Evolutionary conservation across 2,797 vertebrate genomes (phyloP).

Genomic region (Mycteria americana): DNA sequence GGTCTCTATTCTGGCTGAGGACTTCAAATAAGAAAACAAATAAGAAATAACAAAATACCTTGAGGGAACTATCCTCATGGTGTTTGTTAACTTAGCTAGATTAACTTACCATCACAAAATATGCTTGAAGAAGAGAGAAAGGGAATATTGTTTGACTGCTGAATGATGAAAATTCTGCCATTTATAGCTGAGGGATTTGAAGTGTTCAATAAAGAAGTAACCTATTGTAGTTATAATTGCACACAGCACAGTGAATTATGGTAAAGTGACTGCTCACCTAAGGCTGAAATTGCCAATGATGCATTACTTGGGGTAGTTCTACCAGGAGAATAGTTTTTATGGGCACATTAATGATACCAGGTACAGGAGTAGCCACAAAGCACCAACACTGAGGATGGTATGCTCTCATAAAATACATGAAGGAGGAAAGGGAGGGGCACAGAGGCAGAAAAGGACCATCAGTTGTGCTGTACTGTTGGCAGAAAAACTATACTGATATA

Average conservation of each 20-base stretch:
- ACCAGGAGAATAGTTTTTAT: neutral
- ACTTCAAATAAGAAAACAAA: neutral
- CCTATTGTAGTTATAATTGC: neutral
- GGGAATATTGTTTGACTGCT: neutral
- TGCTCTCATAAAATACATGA: neutral
- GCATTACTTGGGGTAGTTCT: neutral
- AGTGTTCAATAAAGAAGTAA: neutral
- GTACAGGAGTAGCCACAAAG: neutral
- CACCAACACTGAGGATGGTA: neutral
- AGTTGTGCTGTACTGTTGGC: neutral
- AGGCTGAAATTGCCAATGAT: neutral
- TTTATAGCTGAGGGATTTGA: neutral
- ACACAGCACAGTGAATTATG: neutral
- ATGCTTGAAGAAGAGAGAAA: neutral
- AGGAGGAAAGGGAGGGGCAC: neutral
- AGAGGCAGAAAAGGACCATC: neutral
- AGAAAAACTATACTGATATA: constrained; percentile 5
- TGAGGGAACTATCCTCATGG: neutral
- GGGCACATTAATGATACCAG: neutral
- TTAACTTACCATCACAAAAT: neutral
- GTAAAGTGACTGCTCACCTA: neutral
- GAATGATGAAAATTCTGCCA: neutral
- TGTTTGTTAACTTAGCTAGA: neutral
- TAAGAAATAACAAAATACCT: neutral
- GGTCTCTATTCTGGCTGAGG: neutral